Conservation (phyloP, 2,113 vertebrate species). For the Sinocyclocheilus grahami region DNA sequence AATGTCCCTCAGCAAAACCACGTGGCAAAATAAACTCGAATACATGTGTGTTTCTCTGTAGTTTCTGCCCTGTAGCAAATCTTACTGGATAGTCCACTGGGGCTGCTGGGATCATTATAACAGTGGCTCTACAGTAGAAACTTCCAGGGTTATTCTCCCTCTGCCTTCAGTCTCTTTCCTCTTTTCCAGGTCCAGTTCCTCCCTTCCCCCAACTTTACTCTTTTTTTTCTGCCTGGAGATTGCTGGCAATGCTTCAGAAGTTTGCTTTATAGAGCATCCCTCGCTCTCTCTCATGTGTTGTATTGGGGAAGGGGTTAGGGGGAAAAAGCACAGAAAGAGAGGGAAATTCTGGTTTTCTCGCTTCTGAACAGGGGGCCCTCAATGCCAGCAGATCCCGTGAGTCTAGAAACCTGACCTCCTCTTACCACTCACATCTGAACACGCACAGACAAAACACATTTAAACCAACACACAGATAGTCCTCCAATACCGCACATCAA, state of each 20-base stretch:
- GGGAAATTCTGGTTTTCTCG: constrained; percentile 18
- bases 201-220: constrained; percentile 14
- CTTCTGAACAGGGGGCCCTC: background rate
- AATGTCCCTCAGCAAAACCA: constrained; percentile 13
- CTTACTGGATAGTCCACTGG: constrained; percentile 17
- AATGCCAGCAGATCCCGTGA: background rate
- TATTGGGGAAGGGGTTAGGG: background rate
- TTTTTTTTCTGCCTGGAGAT: constrained; percentile 50
- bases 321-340: background rate
- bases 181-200: constrained; percentile 5
- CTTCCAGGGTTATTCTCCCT: constrained; percentile 26
- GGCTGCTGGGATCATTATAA: constrained; percentile 42
- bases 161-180: constrained; percentile 7
- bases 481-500: constrained; percentile 1
- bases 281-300: background rate
- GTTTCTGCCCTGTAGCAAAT: constrained; percentile 12
- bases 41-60: constrained; percentile 21
- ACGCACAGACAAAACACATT: constrained; percentile 17
- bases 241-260: constrained; percentile 59
- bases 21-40: background rate
- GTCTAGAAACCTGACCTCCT: constrained; percentile 6
- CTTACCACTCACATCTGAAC: constrained; percentile 1
- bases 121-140: constrained; percentile 32
- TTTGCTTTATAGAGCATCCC: constrained; percentile 48
- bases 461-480: constrained; percentile 10